phyloP scores from a whole-genome alignment of 2,113 vertebrate genomes.

The Brachirus orientalis region DNA sequence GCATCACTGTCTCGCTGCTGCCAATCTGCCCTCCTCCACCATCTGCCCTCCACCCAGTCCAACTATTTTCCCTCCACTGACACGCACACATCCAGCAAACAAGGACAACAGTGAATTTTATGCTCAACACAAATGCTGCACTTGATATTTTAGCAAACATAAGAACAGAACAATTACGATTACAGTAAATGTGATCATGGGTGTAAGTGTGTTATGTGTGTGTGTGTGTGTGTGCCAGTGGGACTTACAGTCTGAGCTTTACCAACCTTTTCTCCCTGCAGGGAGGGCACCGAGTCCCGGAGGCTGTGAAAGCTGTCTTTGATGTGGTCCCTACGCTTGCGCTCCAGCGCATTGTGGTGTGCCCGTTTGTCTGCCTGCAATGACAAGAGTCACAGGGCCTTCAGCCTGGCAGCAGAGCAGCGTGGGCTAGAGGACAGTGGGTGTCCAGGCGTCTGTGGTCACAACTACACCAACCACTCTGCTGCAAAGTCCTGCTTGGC shows the following conservation, averaged over 20 bases:
- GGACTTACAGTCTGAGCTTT: conserved; percentile 56
- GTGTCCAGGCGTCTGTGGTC: conserved; percentile 17
- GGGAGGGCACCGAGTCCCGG: conserved; percentile 95
- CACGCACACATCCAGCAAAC: not conserved
- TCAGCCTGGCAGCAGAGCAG: conserved; percentile 65
- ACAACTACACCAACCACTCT: conserved; percentile 34
- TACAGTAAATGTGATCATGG: too few relatives aligned
- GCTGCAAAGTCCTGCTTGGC: conserved; percentile 31
- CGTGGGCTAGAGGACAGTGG: conserved; percentile 48
- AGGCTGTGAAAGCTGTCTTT: conserved; percentile 99
- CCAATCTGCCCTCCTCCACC: conserved; percentile 45
- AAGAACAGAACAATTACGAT: too few relatives aligned
- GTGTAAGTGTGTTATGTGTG: conserved; percentile 27
- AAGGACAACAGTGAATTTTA: not conserved
- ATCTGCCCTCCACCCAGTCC: conserved; percentile 35
- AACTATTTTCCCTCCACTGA: conserved; percentile 12
- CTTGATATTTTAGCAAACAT: conserved; percentile 3
- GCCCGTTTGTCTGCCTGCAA: conserved; percentile 98
- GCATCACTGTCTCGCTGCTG: conserved; percentile 23
- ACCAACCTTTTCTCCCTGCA: conserved; percentile 99
- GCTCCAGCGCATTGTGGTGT: conserved; percentile 98
- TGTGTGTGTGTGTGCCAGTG: conserved; percentile 12
- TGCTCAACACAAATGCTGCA: not conserved
- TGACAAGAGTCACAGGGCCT: conserved; percentile 70
- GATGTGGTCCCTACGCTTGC: conserved; percentile 99